Conservation (phyloP, 2,113 vertebrate species). For the Porphyrio hochstetteri region DNA sequence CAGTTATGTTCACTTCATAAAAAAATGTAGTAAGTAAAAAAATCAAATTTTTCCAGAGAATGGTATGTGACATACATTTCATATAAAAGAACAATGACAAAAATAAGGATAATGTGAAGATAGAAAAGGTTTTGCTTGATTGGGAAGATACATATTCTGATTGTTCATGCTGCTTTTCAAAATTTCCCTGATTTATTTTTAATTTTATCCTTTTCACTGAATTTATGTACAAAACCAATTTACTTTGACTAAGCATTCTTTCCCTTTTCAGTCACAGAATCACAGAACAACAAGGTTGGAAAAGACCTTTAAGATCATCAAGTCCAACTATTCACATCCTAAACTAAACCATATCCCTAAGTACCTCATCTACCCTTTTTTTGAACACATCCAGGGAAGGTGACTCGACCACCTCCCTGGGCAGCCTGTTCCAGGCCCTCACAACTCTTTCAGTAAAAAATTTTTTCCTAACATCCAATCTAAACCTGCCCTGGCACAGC, state of each 20-base stretch:
- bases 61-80: fast-evolving
- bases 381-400: no score
- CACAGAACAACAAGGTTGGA: no score
- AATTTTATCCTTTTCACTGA: not conserved
- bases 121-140: not conserved
- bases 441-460: no score
- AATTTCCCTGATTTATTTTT: not conserved
- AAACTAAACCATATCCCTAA: no score
- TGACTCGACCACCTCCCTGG: no score
- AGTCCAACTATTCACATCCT: no score
- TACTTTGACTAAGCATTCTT: not conserved
- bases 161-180: not conserved
- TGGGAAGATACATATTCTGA: not conserved
- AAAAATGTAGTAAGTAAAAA: not conserved
- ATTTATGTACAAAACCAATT: not conserved
- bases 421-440: no score
- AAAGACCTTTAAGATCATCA: no score
- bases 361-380: no score
- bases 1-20: not conserved
- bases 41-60: fast-evolving
- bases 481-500: no score
- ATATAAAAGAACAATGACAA: not conserved
- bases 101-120: not conserved
- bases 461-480: no score
- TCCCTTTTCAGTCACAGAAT: not conserved